These are phyloP conservation scores for Cephalotes varians DNA, from an alignment of 2,888 invertebrate species.

Conservation along the genomic window DNA sequence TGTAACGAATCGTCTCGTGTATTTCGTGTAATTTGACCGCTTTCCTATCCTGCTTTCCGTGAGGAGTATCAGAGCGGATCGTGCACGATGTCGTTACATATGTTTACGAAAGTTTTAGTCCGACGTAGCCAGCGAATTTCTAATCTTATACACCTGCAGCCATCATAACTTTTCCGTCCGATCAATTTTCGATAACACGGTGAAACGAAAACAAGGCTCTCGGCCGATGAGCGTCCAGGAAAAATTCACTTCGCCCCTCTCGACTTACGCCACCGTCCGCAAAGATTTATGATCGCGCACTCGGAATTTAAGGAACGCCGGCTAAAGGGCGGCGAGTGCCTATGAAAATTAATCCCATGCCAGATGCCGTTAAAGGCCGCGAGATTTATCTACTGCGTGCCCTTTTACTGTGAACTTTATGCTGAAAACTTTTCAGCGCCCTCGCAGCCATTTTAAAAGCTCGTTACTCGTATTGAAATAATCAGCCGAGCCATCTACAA, in stretches of 20 bases:
- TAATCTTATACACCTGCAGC: slow-evolving; percentile 71
- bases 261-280: neutral
- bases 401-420: slow-evolving; percentile 46
- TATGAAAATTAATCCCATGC: slow-evolving; percentile 65
- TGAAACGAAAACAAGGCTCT: slow-evolving; percentile 65
- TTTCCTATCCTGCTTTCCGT: neutral
- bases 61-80: slow-evolving; percentile 4
- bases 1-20: slow-evolving; percentile 23
- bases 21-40: slow-evolving; percentile 2
- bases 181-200: slow-evolving; percentile 71
- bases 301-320: slow-evolving; percentile 58
- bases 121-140: slow-evolving; percentile 36
- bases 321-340: slow-evolving; percentile 55
- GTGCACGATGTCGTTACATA: slow-evolving; percentile 12
- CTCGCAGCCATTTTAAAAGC: slow-evolving; percentile 49
- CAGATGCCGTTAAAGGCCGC: slow-evolving; percentile 56
- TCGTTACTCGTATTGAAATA: slow-evolving; percentile 52
- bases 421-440: slow-evolving; percentile 47
- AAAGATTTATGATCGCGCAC: slow-evolving; percentile 42
- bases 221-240: slow-evolving; percentile 28
- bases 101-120: slow-evolving; percentile 25
- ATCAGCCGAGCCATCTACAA: slow-evolving; percentile 1
- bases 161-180: slow-evolving; percentile 66
- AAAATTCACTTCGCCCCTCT: slow-evolving; percentile 48
- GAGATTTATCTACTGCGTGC: slow-evolving; percentile 49